Evolutionary conservation across 2,113 vertebrate genomes (phyloP).

Genomic region (Carassius auratus): DNA sequence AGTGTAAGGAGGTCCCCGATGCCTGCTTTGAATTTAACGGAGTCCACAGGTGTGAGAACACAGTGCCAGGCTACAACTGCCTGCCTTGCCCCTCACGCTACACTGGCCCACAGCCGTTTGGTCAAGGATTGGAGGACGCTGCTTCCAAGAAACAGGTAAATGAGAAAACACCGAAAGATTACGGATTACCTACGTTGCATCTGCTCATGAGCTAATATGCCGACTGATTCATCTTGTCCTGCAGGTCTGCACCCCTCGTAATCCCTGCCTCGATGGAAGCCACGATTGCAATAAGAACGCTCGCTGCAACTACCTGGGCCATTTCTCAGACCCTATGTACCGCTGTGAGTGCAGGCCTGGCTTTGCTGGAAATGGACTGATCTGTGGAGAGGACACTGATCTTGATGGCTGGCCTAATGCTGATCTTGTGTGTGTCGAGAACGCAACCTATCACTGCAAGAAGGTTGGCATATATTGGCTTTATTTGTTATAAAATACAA

Average conservation of each 20-base stretch:
- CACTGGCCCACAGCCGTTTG: slow-evolving; percentile 90
- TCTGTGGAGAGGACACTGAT: slow-evolving; percentile 97
- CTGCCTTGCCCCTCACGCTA: slow-evolving; percentile 91
- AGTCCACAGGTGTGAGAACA: slow-evolving; percentile 93
- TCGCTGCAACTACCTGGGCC: slow-evolving; percentile 95
- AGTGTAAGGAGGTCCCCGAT: slow-evolving; percentile 93
- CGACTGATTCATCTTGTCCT: neutral
- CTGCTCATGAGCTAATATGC: neutral
- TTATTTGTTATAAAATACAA: neutral
- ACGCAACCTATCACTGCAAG: slow-evolving; percentile 98
- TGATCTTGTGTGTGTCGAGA: slow-evolving; percentile 92
- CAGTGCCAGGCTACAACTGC: slow-evolving; percentile 95
- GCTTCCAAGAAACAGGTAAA: slow-evolving; percentile 89
- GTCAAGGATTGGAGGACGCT: slow-evolving; percentile 86
- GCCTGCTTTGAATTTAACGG: slow-evolving; percentile 91
- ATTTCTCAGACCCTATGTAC: slow-evolving; percentile 94
- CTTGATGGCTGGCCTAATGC: slow-evolving; percentile 97
- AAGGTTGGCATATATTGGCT: slow-evolving; percentile 76
- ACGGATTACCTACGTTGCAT: neutral
- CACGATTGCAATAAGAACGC: slow-evolving; percentile 97
- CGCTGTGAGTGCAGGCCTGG: slow-evolving; percentile 97
- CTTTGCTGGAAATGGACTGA: slow-evolving; percentile 94
- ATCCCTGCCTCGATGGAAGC: slow-evolving; percentile 94
- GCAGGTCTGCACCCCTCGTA: slow-evolving; percentile 93
- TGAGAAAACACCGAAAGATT: slow-evolving; percentile 21